Base-by-base conservation (phyloP, 2,888 invertebrate species). In the Nemurella pictetii region DNA sequence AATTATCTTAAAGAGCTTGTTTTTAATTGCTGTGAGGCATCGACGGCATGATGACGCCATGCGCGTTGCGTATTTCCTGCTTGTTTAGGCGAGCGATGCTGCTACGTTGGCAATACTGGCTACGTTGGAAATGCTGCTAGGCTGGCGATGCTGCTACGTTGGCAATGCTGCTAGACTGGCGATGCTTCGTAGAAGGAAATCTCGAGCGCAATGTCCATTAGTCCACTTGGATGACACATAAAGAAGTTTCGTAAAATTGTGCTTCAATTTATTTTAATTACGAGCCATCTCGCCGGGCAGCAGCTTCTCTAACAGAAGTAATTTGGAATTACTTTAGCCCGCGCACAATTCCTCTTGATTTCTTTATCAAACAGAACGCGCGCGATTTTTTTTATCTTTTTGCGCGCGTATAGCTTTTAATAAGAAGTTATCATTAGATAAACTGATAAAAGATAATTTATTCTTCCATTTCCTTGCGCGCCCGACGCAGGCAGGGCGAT, bases 361-460 rank as follows among this genome's bases (percentile, higher is more conserved):
- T 55, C 55, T 55, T 55, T 55, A 55, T 55, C 55, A 12, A 12
- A 20, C 55, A 55, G 55, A 55, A 7, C 55, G 55, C 55, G 20
- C 1, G 55, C 55, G 15, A 20, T 27, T 28, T 28, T 27, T 27
- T 75, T 25, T 28, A n/a, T 75, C 28, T 26, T 25, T 9, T 75
- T 26, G 26, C 5, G 7, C 5, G 4, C 75, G 28, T 1, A 26
- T 36, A 9, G 20, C 27, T n/a, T 75, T 75, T 75, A 75, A 75
- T 75, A 75, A 26, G 75, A 75, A 75, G 75, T 75, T 75, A 75
- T 75, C 75, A 75, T 28, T 27, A 75, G 75, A 75, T 78, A 29
- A 28, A 28, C 30, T 78, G 78, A 30, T 78, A 78, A 30, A 30
- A 29, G 28, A 29, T 78, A 78, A 78, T 78, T 29, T 30, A 78